Base-by-base conservation (phyloP, 2,797 vertebrate genomes). In the Etheostoma nigrum region DNA sequence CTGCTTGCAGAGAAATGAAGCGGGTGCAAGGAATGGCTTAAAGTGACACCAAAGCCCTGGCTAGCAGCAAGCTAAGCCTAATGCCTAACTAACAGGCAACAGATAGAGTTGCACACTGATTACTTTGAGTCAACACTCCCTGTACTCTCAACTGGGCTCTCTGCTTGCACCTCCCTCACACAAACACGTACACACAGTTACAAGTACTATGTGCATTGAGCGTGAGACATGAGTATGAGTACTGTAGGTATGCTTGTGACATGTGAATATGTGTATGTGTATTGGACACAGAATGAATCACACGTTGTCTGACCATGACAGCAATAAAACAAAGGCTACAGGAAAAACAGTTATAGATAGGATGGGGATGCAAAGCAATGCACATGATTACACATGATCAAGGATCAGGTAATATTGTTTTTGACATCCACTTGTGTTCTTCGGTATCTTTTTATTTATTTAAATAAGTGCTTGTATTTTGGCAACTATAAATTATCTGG, bases 101-200 rank as follows among this genome's bases (percentile, higher is more conserved):
- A 92, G 93, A 92, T 97, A 95, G 88, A 83, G 82, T 97, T 97
- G 94, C 96, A 96, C 92, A 69, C 84, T 91, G 86, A 95, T 95
- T 94, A 96, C 95, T 96, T 95, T 95, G 94, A 96, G 94, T 96
- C 96, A 96, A 97, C 95, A 95, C 94, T 96, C n/a, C n/a, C 94
- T 96, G 94, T 95, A 95, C 96, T 96, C 95, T 96, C 95, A 95
- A 95, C 94, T 92, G 94, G 88, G 89, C 92, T 91, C 91, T 95
- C 91, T 92, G 88, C 90, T 96, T 96, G 93, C 96, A 95, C 86
- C 92, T 94, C 91, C 94, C 93, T 94, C 92, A 89, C 93, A 89
- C 93, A 93, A 91, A 94, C 92, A 93, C 91, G 91, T 88, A 92
- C 84, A 47, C 53, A 67, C 23, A 40, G 62, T 78, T 64, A 76